These are phyloP conservation scores for Alfaro cultratus DNA, from an alignment of 2,797 vertebrate species.

Conservation along the genomic window DNA sequence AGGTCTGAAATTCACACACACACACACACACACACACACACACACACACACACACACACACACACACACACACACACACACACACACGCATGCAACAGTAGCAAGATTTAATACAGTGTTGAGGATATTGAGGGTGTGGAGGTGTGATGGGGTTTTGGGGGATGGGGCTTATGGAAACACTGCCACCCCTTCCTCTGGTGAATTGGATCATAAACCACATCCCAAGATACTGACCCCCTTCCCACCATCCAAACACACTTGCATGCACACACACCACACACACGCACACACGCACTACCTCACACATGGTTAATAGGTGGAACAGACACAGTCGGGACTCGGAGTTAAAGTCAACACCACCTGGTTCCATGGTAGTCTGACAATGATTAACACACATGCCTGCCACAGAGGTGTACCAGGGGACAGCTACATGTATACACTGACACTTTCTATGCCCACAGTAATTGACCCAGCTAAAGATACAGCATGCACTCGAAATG, in stretches of 20 bases:
- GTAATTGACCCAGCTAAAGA: not conserved
- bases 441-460: not conserved
- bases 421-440: constrained; percentile 36
- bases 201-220: constrained; percentile 76
- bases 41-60: constrained; percentile 32
- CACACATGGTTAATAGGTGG: constrained; percentile 61
- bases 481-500: not conserved
- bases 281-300: constrained; percentile 30
- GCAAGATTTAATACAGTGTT: constrained; percentile 69
- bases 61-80: constrained; percentile 11
- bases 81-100: constrained; percentile 66
- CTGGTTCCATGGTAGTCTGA: constrained; percentile 65
- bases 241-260: not conserved
- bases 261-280: constrained; percentile 25
- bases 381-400: constrained; percentile 58
- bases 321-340: constrained; percentile 73
- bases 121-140: constrained; percentile 69
- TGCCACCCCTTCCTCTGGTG: constrained; percentile 48
- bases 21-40: constrained; percentile 32
- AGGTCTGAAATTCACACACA: constrained; percentile 49
- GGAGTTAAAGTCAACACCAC: constrained; percentile 72
- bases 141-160: constrained; percentile 60
- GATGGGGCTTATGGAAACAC: constrained; percentile 44
- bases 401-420: constrained; percentile 41
- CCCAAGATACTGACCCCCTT: constrained; percentile 43